phyloP scores from a whole-genome alignment of 1,140 invertebrate genomes.

The Panagrolaimus sp. region DNA sequence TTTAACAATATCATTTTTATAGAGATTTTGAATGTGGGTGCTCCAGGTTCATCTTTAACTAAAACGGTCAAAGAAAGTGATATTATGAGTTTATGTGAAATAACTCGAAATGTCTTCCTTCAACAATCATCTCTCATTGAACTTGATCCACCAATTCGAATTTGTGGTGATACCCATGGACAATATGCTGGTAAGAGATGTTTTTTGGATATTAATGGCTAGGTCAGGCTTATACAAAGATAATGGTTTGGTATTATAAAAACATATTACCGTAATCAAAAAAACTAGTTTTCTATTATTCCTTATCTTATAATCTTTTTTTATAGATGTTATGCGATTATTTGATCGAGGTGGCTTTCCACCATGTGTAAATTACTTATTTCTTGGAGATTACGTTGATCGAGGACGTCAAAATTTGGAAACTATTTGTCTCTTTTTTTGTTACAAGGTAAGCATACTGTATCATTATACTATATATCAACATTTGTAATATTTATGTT shows the following conservation, averaged over 20 bases:
- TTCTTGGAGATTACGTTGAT: conserved; percentile 87
- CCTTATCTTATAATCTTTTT: conserved; percentile 59
- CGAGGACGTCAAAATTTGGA: conserved; percentile 73
- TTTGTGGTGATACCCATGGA: conserved; percentile 26
- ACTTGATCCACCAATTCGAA: conserved; percentile 21
- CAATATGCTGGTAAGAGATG: conserved; percentile 16
- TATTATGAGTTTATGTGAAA: conserved; percentile 22
- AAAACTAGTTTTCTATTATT: not conserved
- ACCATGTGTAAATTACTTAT: conserved; percentile 97
- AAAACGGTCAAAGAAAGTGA: conserved; percentile 25
- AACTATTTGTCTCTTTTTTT: conserved; percentile 69
- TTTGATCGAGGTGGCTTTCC: conserved; percentile 99
- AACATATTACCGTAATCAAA: not conserved
- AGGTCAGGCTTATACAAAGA: no score
- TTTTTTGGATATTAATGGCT: not conserved
- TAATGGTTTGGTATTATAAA: no score
- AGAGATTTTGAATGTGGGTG: conserved; percentile 27
- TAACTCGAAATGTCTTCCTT: conserved; percentile 22
- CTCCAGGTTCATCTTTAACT: conserved; percentile 22
- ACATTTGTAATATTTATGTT: conserved; percentile 65
- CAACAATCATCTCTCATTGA: conserved; percentile 23
- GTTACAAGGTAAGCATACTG: conserved; percentile 72
- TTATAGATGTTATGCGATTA: conserved; percentile 88
- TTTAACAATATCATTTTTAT: no score
- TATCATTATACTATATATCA: not conserved